Evolutionary conservation across 2,888 invertebrate genomes (phyloP).

Genomic region (Ornithoptera alexandrae): DNA sequence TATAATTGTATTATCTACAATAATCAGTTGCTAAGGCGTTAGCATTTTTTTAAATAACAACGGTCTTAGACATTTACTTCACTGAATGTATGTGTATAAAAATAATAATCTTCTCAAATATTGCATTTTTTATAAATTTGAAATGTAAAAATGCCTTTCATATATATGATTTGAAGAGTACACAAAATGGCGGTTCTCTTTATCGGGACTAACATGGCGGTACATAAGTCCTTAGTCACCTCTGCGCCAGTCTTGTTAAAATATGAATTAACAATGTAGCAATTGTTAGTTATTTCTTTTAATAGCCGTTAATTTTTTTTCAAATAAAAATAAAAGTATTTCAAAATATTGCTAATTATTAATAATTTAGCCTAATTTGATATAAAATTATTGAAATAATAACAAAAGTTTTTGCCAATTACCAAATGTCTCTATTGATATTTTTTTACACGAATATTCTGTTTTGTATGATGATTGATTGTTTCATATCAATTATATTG

Average conservation of each 20-base stretch:
- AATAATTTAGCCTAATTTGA: background rate
- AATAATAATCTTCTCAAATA: constrained; percentile 1
- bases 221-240: background rate
- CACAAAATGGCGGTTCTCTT: background rate
- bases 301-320: constrained; percentile 46
- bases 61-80: background rate
- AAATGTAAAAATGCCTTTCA: background rate
- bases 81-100: background rate
- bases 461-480: too few species aligned
- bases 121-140: background rate
- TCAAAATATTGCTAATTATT: constrained; percentile 24
- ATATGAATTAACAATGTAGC: constrained; percentile 26
- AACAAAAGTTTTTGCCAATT: background rate
- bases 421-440: background rate
- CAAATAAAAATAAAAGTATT: constrained; percentile 29
- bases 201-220: background rate
- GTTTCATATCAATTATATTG: too few species aligned
- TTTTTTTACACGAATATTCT: too few species aligned
- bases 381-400: background rate
- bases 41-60: background rate
- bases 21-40: background rate
- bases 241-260: constrained; percentile 20
- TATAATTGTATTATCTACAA: background rate
- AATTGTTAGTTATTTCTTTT: constrained; percentile 32
- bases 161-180: background rate